Conservation (phyloP, 2,113 vertebrate species). For the Pseudorasbora parva region DNA sequence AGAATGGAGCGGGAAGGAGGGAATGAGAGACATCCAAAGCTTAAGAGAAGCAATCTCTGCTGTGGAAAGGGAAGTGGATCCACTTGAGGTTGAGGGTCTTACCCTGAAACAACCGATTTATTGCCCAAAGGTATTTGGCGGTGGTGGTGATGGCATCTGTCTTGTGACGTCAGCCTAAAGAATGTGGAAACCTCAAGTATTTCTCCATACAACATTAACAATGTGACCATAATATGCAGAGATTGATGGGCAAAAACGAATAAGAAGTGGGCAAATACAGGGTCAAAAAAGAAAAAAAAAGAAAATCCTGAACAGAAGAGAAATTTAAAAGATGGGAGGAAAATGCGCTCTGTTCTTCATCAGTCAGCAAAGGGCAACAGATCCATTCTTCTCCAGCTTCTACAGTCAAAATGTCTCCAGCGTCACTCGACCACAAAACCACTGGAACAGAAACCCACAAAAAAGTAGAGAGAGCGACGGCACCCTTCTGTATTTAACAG, state of each 20-base stretch:
- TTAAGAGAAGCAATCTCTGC: conserved; percentile 48
- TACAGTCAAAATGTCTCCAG: conserved; percentile 24
- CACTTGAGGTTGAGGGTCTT: conserved; percentile 20
- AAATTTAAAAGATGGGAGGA: conserved; percentile 2
- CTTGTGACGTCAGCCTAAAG: conserved; percentile 11
- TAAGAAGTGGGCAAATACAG: neutral
- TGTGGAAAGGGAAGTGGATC: conserved; percentile 44
- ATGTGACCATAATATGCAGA: neutral
- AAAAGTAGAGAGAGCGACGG: conserved; percentile 3
- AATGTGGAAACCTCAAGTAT: conserved; percentile 26
- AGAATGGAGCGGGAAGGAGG: conserved; percentile 43
- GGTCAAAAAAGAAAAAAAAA: neutral
- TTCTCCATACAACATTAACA: neutral
- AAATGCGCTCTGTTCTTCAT: conserved; percentile 33
- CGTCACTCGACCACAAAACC: conserved; percentile 40
- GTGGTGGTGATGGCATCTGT: neutral
- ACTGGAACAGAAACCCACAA: conserved; percentile 53
- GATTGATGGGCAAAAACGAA: neutral
- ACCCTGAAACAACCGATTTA: conserved; percentile 21
- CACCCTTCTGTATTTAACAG: conserved; percentile 32
- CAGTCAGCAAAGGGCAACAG: conserved; percentile 24
- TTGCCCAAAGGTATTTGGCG: conserved; percentile 28
- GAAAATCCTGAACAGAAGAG: conserved; percentile 49
- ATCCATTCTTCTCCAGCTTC: conserved; percentile 24
- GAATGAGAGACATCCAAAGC: conserved; percentile 15